Conservation (phyloP, 2,888 invertebrate species). For the Unio pictorum region DNA sequence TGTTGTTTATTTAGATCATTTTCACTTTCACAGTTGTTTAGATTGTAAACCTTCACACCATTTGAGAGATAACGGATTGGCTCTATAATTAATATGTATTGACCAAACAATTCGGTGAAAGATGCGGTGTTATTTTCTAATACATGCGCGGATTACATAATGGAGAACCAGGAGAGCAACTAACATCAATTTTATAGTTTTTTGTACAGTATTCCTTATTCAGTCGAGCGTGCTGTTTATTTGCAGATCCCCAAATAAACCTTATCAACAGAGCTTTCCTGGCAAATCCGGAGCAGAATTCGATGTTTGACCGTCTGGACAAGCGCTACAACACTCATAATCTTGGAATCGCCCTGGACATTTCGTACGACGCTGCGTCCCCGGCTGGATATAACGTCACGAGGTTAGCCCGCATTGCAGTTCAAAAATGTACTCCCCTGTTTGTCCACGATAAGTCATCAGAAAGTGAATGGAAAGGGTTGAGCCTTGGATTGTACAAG, state of each 20-base stretch:
- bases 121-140: too few relatives aligned
- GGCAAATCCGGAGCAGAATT: slow-evolving; percentile 43
- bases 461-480: slow-evolving; percentile 3
- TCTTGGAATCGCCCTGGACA: slow-evolving; percentile 45
- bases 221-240: background rate
- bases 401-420: slow-evolving; percentile 33
- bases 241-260: slow-evolving; percentile 22
- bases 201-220: background rate
- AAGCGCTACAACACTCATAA: slow-evolving; percentile 43
- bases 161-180: too few relatives aligned
- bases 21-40: too few relatives aligned
- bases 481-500: slow-evolving; percentile 46
- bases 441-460: slow-evolving; percentile 30
- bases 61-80: too few relatives aligned
- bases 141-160: too few relatives aligned
- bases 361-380: slow-evolving; percentile 22
- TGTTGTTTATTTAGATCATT: too few relatives aligned
- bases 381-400: slow-evolving; percentile 3
- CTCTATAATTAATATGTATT: too few relatives aligned
- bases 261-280: slow-evolving; percentile 43
- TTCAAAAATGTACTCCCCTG: slow-evolving; percentile 48
- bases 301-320: slow-evolving; percentile 38
- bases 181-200: background rate
- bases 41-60: too few relatives aligned
- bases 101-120: too few relatives aligned